Evolutionary conservation across 2,797 vertebrate species (phyloP), one percentile per base, ranked within the genome.

Genomic region (Adelosebastes latens): DNA sequence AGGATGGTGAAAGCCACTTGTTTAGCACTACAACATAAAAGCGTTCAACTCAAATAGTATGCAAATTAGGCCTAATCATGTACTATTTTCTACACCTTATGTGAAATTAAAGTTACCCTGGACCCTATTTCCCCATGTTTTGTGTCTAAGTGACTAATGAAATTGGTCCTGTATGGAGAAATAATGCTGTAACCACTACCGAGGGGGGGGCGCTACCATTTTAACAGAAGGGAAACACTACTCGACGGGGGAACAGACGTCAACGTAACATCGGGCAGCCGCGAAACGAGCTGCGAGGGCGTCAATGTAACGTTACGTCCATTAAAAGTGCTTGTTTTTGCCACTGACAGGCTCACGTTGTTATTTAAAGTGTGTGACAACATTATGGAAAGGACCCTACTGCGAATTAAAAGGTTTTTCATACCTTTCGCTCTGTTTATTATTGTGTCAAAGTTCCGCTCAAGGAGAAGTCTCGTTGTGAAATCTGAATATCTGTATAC

Each of bases 371-470:
- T 18, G 42, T 46, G 20, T 52, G 49, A n/a, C 20, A 52, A 10
- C 20, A 52, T 52, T 52, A 52, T 52, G 9, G 8, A n/a, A 20
- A 52, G 1, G 8, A 52, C 2, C 49, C 20, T n/a, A 46, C 42
- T 0, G 42, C 6, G 0, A 46, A 46, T 8, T 46, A 4, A 46
- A 46, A 18, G 0, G 42, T 0, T 18, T 42, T 8, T 46, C 42
- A n/a, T 4, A 52, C 49, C 8, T 52, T n/a, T 0, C 8, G 20
- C 49, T 52, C 18, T 49, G 49, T n/a, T 52, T 52, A 20, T 52
- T n/a, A n/a, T n/a, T 52, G 49, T n/a, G 1, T 52, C 49, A 9
- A 52, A 52, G 49, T 52, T 4, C 20, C 1, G 20, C 20, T 52
- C 8, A 52, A 52, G 18, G 46, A 20, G 46, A 49, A 20, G 46